Percentiles rank a stretch among this genome's conserved stretches.
phyloP scores from a whole-genome alignment of 2,797 vertebrate genomes.

The Salarias fasciatus region DNA sequence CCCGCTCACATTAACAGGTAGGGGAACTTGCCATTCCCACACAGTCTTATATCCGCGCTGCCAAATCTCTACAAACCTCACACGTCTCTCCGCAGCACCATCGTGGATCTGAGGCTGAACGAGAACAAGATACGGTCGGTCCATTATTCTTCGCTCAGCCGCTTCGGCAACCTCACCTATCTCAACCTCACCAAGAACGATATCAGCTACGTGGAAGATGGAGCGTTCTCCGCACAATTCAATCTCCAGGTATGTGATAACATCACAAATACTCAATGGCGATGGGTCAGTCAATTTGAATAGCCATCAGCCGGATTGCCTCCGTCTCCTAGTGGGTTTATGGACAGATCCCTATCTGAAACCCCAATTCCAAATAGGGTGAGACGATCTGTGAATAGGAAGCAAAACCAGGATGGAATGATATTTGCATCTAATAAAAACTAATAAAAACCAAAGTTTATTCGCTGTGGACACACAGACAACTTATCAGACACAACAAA shows the following conservation, averaged over 20 bases:
- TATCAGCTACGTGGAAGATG: slow-evolving; percentile 95
- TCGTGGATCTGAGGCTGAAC: slow-evolving; percentile 96
- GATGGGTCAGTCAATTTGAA: too few species aligned
- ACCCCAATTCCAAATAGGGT: too few species aligned
- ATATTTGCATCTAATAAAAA: too few species aligned
- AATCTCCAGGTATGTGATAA: slow-evolving; percentile 89
- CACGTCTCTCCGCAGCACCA: slow-evolving; percentile 83
- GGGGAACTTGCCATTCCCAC: accelerated
- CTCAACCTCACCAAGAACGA: slow-evolving; percentile 99
- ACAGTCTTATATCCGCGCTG: neutral
- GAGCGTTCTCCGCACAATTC: slow-evolving; percentile 95
- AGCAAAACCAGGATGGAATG: too few species aligned
- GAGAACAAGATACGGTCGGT: slow-evolving; percentile 98
- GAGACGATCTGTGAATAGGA: too few species aligned
- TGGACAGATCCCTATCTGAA: too few species aligned
- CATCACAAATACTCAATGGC: neutral
- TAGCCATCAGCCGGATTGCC: too few species aligned
- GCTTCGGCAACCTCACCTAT: slow-evolving; percentile 98
- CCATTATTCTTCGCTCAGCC: slow-evolving; percentile 94
- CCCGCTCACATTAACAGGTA: slow-evolving; percentile 93
- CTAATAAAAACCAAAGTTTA: too few species aligned
- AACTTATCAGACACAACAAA: too few species aligned
- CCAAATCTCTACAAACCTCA: slow-evolving; percentile 7
- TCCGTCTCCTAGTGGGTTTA: too few species aligned
- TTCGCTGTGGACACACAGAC: too few species aligned